Evolutionary conservation across 2,888 invertebrate genomes (phyloP), one percentile per base, ranked within the genome.

Genomic region (Caradrina kadenii): DNA sequence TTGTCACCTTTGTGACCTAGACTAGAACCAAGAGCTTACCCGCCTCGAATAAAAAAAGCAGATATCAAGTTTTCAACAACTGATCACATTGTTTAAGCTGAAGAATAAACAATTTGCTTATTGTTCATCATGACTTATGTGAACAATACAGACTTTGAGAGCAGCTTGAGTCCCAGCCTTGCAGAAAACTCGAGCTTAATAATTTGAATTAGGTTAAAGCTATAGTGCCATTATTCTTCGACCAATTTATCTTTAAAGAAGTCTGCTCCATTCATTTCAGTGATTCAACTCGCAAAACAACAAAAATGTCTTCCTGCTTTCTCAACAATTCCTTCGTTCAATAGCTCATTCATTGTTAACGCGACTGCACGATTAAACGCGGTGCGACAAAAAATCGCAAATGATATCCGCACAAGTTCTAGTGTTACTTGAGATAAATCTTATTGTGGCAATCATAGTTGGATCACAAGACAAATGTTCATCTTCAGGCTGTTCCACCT

Each of bases 371-470:
- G 86, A 89, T 90, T 89, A 85, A 86, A 86, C 79, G 75, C 79
- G 75, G 85, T 87, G 75, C 77, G 71, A 73, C 76, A 81, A 81
- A 82, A 90, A 89, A 88, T 86, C 76, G 87, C 87, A 88, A 90
- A 88, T 88, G 88, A 92, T 88, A 90, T 90, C 87, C 72, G 88
- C 83, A 91, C 93, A 94, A 93, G 92, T 93, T 93, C 93, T 93
- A 93, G 91, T 94, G 93, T 94, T 94, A 92, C 93, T 82, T 79
- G 71, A 83, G 85, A 87, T 86, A 87, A 85, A 72, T 86, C 81
- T 85, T 85, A 88, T 93, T 93, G 90, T 91, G 79, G 71, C 79
- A 74, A 75, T 83, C 76, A 84, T 83, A 81, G 71, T 71, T 75
- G 54, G 52, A 63, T 68, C 63, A 31, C 19, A 26, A 52, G 8